Percentiles rank a stretch among this genome's conserved stretches.
These are phyloP conservation scores for Trachythela sp. DNA, from an alignment of 64 coral and sea anemone genomes.

Conservation along the genomic window DNA sequence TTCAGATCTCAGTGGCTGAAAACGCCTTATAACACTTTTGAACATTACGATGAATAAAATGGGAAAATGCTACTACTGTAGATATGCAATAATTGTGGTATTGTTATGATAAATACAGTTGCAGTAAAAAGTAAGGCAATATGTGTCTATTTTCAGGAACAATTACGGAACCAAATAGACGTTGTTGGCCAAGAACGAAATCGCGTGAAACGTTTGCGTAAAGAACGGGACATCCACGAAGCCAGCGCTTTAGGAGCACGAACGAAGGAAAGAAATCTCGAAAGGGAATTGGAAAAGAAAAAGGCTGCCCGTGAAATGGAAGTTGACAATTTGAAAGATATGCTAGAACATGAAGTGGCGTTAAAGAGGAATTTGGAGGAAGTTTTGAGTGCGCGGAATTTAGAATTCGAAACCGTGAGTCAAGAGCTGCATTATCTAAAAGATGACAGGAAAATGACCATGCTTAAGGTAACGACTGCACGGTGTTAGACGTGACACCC, in stretches of 20 bases:
- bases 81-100: no score
- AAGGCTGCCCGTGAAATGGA: constrained; percentile 10
- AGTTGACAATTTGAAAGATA: neutral
- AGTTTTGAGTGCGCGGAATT: neutral
- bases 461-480: neutral
- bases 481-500: no score
- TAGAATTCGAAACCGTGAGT: neutral
- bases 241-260: neutral
- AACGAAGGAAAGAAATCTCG: neutral
- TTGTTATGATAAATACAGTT: no score
- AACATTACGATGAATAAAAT: no score
- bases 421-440: neutral
- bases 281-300: neutral
- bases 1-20: no score
- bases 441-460: neutral
- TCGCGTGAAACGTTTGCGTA: constrained; percentile 1
- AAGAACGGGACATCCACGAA: constrained; percentile 12
- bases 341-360: neutral
- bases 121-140: neutral
- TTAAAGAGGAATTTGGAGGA: neutral
- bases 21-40: no score
- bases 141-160: neutral
- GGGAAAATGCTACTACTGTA: no score
- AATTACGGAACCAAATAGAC: neutral
- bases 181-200: neutral